Base-by-base conservation (phyloP, 2,888 invertebrate genomes). In the Aleiodes alternator region DNA sequence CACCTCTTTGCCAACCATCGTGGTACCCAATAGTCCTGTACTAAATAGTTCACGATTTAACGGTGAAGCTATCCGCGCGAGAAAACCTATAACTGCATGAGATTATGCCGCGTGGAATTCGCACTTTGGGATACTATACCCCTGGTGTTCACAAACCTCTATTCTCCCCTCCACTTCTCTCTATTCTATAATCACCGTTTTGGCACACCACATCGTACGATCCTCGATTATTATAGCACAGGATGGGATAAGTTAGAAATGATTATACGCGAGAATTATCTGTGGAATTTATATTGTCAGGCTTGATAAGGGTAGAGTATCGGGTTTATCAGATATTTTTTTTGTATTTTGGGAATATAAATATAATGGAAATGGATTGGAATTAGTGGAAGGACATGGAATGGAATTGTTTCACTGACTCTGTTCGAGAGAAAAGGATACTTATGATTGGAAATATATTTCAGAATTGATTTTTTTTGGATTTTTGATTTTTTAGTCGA, bases 11-110 rank as follows among this genome's bases (percentile, higher is more conserved):
- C 50, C 61, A 29, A 34, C 38, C 66, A 38, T 51, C 61, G 9
- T 73, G 53, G 59, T 16, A 59, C 11, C 50, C 55, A 59, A 64
- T 77, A 55, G 51, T 53, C 48, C 61, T 23, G 76, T 79, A 81
- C 82, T 84, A 84, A 84, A 84, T 85, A 83, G 84, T 83, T 84
- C 78, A 31, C 81, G 80, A 82, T 81, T 81, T 82, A 81, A 76
- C 80, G 79, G 80, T 79, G 71, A 76, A 80, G 80, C 78, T 80
- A 82, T 80, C 79, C 79, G 72, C 76, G 72, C 78, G 76, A 75
- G 79, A 73, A 79, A 72, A 76, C 73, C 78, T 80, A 80, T 82
- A 82, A 83, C 80, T 82, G 82, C 82, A 82, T 78, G 81, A 80
- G 79, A 82, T 83, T 83, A 82, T 83, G 78, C 80, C 80, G 72